Evolutionary conservation across 2,888 invertebrate genomes (phyloP).

Genomic region (Drosophila anomalata): DNA sequence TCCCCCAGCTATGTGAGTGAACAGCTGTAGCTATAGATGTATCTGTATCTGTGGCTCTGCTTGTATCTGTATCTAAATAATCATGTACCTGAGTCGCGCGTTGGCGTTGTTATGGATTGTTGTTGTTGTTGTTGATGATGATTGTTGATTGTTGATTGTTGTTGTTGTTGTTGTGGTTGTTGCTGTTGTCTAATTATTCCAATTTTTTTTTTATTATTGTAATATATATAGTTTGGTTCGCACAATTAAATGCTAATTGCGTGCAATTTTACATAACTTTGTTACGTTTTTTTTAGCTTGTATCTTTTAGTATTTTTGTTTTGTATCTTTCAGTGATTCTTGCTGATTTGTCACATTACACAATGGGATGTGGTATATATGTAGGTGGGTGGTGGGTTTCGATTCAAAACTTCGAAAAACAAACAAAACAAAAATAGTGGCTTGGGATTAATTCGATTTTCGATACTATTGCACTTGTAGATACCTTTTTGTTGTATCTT

Average conservation of each 20-base stretch:
- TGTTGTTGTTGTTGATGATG: slow-evolving; percentile 22
- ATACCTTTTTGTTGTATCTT: slow-evolving; percentile 41
- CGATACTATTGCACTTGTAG: slow-evolving; percentile 52
- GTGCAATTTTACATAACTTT: slow-evolving; percentile 45
- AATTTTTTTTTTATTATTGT: slow-evolving; percentile 37
- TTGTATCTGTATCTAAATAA: slow-evolving; percentile 29
- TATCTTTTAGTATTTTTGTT: neutral
- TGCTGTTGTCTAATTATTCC: slow-evolving; percentile 42
- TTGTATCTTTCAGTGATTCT: neutral
- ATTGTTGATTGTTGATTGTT: slow-evolving; percentile 22
- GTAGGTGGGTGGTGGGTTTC: neutral
- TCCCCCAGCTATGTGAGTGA: neutral
- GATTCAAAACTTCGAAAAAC: neutral
- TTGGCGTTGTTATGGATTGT: slow-evolving; percentile 37
- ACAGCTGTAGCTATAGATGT: neutral
- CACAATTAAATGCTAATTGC: slow-evolving; percentile 66
- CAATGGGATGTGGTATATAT: slow-evolving; percentile 25
- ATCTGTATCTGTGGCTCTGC: slow-evolving; percentile 6
- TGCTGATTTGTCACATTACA: slow-evolving; percentile 47
- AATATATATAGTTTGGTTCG: slow-evolving; percentile 46
- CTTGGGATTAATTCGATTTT: slow-evolving; percentile 19
- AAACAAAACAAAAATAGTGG: slow-evolving; percentile 29
- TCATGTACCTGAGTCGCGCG: slow-evolving; percentile 44
- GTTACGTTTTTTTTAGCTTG: slow-evolving; percentile 5
- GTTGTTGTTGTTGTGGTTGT: slow-evolving; percentile 23